Base-by-base conservation (phyloP, 2,113 vertebrate genomes). In the Catharus fuscescens region DNA sequence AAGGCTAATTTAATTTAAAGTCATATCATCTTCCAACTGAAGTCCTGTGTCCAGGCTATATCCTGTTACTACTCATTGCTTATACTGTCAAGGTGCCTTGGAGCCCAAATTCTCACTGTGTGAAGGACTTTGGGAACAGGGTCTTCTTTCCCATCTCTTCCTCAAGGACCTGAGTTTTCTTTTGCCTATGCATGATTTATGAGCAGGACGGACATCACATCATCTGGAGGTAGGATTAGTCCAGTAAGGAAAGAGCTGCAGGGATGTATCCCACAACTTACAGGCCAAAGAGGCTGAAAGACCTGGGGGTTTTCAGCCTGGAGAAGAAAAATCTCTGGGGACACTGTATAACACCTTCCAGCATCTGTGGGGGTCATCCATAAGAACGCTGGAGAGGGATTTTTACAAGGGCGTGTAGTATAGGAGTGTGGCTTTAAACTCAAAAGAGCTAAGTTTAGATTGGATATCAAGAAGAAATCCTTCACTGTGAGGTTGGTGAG, bases 1-100 rank as follows among this genome's bases (percentile, higher is more conserved):
- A 81, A 85, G 19, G 12, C 36, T 94, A 74, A 81, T 52, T 92
- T 78, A 91, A 89, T 71, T 54, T 84, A 14, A 90, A 85, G 44
- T 78, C 18, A 8, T 70, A 44, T 70, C 8, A 64, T 61, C 65
- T 78, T 91, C 50, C 56, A 62, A 54, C 18, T 56, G 52, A 84
- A 78, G 26, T 80, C 69, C 26, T 73, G 23, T 64, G 72, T 74
- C 9, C 31, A 64, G 21, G 6, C 56, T 76, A 44, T 52, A 71
- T 40, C 23, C 29, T 59, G 28, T 54, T 89, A 26, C 42, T 54
- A 21, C 25, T 66, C 78, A 14, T n/a, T 86, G 32, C 24, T 89
- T 54, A 28, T n/a, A 13, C 10, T 1, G 0, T 50, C 72, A 24
- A 20, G 26, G 20, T 71, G 15, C 26, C 52, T 80, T 66, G 38